Conservation (phyloP, 2,888 invertebrate genomes). For the Orgyia antiqua region DNA sequence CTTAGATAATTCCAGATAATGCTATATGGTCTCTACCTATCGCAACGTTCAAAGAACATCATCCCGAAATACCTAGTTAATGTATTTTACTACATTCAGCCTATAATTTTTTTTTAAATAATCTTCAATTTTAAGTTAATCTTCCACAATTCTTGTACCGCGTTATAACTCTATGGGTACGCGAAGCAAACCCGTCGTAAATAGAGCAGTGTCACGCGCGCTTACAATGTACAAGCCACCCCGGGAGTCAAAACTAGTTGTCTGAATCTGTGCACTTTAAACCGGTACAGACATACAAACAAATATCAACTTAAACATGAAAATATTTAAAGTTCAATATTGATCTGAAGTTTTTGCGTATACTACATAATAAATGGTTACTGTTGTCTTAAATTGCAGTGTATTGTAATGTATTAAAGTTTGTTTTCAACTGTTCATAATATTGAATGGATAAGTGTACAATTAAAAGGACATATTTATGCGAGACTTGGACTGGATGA, state of each 20-base stretch:
- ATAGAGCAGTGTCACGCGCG: slow-evolving; percentile 74
- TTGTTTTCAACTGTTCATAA: slow-evolving; percentile 17
- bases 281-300: slow-evolving; percentile 14
- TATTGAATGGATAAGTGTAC: slow-evolving; percentile 34
- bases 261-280: slow-evolving; percentile 42
- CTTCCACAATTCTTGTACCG: slow-evolving; percentile 35
- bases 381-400: slow-evolving; percentile 9
- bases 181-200: slow-evolving; percentile 56
- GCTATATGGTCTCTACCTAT: no score
- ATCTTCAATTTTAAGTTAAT: no score
- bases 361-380: slow-evolving; percentile 13
- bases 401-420: slow-evolving; percentile 16
- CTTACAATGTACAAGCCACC: slow-evolving; percentile 73
- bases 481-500: slow-evolving; percentile 45
- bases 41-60: no score
- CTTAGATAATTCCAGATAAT: no score
- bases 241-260: slow-evolving; percentile 72
- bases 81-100: no score
- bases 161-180: slow-evolving; percentile 45
- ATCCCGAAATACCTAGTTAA: no score
- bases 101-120: no score
- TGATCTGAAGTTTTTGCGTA: slow-evolving; percentile 10
- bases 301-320: slow-evolving; percentile 16
- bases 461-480: slow-evolving; percentile 48
- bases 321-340: slow-evolving; percentile 9